Conservation (phyloP, 2,888 invertebrate genomes). For the Thera britannica region DNA sequence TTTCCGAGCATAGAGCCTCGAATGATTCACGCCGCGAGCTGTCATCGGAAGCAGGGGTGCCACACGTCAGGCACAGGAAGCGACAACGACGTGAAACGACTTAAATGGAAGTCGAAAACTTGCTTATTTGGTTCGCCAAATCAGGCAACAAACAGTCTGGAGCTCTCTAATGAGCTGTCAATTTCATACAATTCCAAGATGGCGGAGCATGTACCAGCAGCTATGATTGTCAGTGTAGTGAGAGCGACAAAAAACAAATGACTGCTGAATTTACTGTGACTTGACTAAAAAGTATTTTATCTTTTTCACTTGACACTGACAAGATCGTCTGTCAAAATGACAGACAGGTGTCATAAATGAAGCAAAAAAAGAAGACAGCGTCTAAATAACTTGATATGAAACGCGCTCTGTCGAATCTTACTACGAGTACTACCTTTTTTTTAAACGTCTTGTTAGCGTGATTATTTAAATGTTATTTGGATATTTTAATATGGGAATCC, state of each 20-base stretch:
- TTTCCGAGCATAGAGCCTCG: neutral
- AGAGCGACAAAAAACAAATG: neutral
- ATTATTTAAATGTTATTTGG: no score
- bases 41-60: constrained; percentile 31
- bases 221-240: neutral
- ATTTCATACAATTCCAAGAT: constrained; percentile 5
- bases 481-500: neutral
- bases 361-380: neutral
- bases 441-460: no score
- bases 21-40: constrained; percentile 27
- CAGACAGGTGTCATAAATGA: no score
- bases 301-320: no score
- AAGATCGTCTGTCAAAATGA: no score
- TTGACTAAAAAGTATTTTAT: no score
- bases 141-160: constrained; percentile 21
- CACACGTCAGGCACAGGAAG: constrained; percentile 29
- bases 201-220: neutral
- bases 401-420: neutral
- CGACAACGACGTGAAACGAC: constrained; percentile 28
- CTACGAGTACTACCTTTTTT: no score
- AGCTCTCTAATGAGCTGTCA: constrained; percentile 26
- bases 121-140: constrained; percentile 19
- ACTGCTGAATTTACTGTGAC: no score
- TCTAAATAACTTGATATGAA: neutral
- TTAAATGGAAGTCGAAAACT: constrained; percentile 26